Conservation (phyloP, 2,113 vertebrate species). For the Arizona elegans region DNA sequence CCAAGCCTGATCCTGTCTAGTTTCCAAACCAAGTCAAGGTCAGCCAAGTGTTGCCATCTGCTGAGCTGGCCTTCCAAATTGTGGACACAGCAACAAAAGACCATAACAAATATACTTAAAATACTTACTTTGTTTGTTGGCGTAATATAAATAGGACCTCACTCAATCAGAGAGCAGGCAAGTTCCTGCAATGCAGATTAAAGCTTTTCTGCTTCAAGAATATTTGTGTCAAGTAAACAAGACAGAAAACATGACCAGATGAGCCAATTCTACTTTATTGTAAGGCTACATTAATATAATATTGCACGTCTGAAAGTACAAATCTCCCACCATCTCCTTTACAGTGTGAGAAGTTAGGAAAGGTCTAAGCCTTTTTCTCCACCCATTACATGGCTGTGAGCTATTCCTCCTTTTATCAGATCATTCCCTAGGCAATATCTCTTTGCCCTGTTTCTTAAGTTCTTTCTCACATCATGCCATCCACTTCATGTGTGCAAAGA, state of each 20-base stretch:
- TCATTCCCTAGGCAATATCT: not conserved
- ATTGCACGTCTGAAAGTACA: not conserved
- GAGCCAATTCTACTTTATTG: not conserved
- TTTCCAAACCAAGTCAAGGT: not conserved
- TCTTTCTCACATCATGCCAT: not conserved
- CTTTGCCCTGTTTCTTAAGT: not conserved
- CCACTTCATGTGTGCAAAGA: not conserved
- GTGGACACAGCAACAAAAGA: not conserved
- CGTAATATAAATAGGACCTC: not conserved
- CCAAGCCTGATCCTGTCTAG: not conserved
- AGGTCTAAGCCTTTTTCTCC: not conserved
- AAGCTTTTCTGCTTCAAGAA: not conserved
- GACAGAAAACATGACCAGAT: not conserved
- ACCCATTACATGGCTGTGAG: not conserved
- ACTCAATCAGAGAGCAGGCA: not conserved
- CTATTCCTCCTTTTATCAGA: not conserved
- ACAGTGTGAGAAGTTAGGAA: not conserved
- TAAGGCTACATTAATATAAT: not conserved
- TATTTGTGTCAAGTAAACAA: not conserved
- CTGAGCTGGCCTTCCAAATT: not conserved
- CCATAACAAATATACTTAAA: not conserved
- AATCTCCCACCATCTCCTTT: not conserved
- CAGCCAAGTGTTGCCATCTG: not conserved
- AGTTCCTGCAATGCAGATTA: not conserved
- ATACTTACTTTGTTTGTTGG: not conserved